These are phyloP conservation scores for Hipparchia sbordonii DNA, from an alignment of 2,888 invertebrate genomes.

Conservation along the genomic window DNA sequence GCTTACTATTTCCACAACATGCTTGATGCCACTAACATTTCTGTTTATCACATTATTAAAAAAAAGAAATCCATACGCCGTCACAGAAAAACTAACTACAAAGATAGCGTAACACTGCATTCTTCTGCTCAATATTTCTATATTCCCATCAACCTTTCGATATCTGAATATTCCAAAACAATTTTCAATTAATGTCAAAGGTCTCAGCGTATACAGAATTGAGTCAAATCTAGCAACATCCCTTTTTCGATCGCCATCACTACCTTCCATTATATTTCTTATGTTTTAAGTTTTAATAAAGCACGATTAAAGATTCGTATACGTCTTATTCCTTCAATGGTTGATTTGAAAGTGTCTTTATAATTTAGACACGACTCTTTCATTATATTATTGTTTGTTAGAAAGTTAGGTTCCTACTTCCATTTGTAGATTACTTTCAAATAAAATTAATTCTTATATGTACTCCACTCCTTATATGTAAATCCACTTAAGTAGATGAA, in stretches of 20 bases:
- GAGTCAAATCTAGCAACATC: neutral
- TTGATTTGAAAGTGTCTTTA: neutral
- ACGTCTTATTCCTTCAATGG: neutral
- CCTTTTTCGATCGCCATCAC: neutral
- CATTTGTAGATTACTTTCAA: too few species aligned
- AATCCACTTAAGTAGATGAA: neutral
- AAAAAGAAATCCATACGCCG: slow-evolving; percentile 34
- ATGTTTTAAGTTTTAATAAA: too few species aligned
- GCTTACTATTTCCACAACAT: neutral
- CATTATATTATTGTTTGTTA: too few species aligned
- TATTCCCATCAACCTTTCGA: slow-evolving; percentile 42
- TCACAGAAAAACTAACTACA: slow-evolving; percentile 39
- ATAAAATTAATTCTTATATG: neutral
- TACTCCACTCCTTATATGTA: neutral
- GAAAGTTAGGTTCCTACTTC: neutral
- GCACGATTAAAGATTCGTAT: neutral
- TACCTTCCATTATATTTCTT: too few species aligned
- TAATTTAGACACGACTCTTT: neutral
- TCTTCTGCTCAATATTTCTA: slow-evolving; percentile 44
- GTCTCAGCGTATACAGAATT: slow-evolving; percentile 41
- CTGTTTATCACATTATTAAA: slow-evolving; percentile 29
- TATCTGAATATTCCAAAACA: slow-evolving; percentile 57
- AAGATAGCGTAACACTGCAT: slow-evolving; percentile 50
- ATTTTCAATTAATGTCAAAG: slow-evolving; percentile 49
- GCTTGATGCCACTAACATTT: slow-evolving; percentile 6